Evolutionary conservation across 2,797 vertebrate species (phyloP), one percentile per base, ranked within the genome.

Genomic region (Pseudochaenichthys georgianus): DNA sequence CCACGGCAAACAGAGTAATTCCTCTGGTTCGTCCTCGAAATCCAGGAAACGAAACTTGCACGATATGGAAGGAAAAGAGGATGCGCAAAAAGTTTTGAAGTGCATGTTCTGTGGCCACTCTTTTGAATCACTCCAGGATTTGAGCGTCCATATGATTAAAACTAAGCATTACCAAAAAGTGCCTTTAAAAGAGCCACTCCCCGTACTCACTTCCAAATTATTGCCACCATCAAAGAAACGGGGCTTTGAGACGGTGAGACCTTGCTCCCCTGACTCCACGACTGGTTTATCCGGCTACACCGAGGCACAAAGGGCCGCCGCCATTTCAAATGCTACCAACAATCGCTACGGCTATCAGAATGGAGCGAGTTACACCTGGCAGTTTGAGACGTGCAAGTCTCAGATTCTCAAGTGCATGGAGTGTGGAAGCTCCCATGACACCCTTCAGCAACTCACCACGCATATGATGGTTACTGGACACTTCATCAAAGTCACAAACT

Each of bases 101-200:
- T 99, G 98, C 76, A 99, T 99, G 98, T 99, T 99, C 89, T 99
- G 98, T 31, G 98, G 98, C 45, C 98, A 99, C 89, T 99, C 98
- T 46, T 99, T 99, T 65, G 98, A 99, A 83, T 99, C 98, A 5
- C 96, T 99, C 75, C 98, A 99, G 94, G 98, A 99, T 79, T 75
- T 99, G 91, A 99, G 98, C 0, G 98, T 99, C 87, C 98, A 99
- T 82, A 99, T 99, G 98, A 99, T 99, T 65, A 99, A 99, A 96
- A 99, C 98, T 54, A 99, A 99, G 94, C 98, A 99, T 97, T 99
- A 99, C 96, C 98, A 99, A 96, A 99, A 99, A 98, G 98, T 99
- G 98, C 98, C 98, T 99, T 98, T 99, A 94, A 99, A 99, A 95
- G 98, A 99, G 95, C 98, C 98, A 0, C 97, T 99, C 77, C 98